Percentiles rank a stretch among this genome's conserved stretches.
phyloP scores from a whole-genome alignment of 2,797 vertebrate species.

The Anguilla megastoma region DNA sequence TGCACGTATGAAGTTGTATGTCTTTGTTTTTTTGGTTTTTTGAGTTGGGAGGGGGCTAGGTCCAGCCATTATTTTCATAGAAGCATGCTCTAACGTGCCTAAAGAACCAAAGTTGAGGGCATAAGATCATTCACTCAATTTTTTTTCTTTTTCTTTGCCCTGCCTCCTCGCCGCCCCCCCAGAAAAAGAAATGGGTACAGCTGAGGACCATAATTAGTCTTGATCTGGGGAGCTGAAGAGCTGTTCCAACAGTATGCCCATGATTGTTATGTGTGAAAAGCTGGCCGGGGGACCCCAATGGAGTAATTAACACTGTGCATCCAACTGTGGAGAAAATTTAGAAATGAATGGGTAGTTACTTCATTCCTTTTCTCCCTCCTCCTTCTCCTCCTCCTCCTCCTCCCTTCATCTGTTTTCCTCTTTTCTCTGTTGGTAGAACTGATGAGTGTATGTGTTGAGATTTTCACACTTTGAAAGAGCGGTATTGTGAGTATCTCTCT shows the following conservation, averaged over 20 bases:
- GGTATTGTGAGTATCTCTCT: background rate
- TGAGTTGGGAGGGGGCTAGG: background rate
- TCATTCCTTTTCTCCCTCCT: slow-evolving; percentile 74
- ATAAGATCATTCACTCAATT: background rate
- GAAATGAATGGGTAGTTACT: slow-evolving; percentile 95
- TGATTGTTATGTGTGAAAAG: slow-evolving; percentile 9
- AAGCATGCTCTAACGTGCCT: background rate
- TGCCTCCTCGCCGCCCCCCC: background rate
- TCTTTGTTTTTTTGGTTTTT: too few species aligned
- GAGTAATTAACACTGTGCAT: slow-evolving; percentile 39
- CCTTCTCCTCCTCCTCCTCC: slow-evolving; percentile 64
- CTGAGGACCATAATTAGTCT: slow-evolving; percentile 12
- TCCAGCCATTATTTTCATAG: background rate
- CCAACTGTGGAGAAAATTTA: slow-evolving; percentile 70
- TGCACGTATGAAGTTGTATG: background rate
- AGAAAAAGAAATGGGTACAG: background rate
- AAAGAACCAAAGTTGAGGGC: slow-evolving; percentile 9
- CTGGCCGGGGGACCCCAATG: background rate
- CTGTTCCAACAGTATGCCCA: background rate
- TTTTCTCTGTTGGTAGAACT: slow-evolving; percentile 89
- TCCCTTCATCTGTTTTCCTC: slow-evolving; percentile 86
- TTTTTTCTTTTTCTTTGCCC: background rate
- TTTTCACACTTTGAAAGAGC: slow-evolving; percentile 89
- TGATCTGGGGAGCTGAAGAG: background rate
- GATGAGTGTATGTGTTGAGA: slow-evolving; percentile 85